Conservation (phyloP, 2,797 vertebrate genomes). For the Chaetodon trifasciatus region DNA sequence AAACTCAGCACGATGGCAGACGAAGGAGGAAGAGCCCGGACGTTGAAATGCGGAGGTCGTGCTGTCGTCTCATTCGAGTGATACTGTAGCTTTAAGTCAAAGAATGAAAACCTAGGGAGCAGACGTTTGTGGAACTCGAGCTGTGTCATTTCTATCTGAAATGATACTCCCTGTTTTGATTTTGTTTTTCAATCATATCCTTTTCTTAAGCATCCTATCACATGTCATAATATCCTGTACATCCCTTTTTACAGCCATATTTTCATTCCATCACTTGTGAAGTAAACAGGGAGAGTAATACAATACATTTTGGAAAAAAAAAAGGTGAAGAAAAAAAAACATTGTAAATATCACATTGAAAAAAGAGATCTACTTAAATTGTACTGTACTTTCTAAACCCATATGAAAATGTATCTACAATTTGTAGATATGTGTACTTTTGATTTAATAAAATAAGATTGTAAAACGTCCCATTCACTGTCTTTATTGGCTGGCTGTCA, state of each 20-base stretch:
- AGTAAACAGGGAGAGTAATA: conserved; percentile 72
- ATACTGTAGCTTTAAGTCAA: conserved; percentile 68
- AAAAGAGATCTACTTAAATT: conserved; percentile 85
- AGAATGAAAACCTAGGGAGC: conserved; percentile 37
- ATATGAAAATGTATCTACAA: conserved; percentile 85
- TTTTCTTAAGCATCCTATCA: conserved; percentile 59
- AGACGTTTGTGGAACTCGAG: conserved; percentile 40
- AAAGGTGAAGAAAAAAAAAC: conserved; percentile 20
- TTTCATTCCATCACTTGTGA: conserved; percentile 76
- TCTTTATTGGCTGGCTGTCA: conserved; percentile 33
- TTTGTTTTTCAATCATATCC: conserved; percentile 58
- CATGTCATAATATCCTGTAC: conserved; percentile 60
- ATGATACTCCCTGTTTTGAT: conserved; percentile 40
- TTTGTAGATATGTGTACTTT: conserved; percentile 87
- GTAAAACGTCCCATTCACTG: conserved; percentile 39
- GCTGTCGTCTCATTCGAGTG: conserved; percentile 36
- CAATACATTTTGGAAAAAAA: conserved; percentile 62
- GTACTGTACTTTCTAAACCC: conserved; percentile 89
- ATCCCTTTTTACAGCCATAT: conserved; percentile 74
- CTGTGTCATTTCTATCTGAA: conserved; percentile 38
- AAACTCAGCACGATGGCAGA: conserved; percentile 18
- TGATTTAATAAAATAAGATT: conserved; percentile 86
- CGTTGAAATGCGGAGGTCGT: conserved; percentile 4
- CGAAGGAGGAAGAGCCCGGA: conserved; percentile 15
- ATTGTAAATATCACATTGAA: conserved; percentile 85